phyloP scores from a whole-genome alignment of 2,888 invertebrate species.

The Drosophila paranaensis region DNA sequence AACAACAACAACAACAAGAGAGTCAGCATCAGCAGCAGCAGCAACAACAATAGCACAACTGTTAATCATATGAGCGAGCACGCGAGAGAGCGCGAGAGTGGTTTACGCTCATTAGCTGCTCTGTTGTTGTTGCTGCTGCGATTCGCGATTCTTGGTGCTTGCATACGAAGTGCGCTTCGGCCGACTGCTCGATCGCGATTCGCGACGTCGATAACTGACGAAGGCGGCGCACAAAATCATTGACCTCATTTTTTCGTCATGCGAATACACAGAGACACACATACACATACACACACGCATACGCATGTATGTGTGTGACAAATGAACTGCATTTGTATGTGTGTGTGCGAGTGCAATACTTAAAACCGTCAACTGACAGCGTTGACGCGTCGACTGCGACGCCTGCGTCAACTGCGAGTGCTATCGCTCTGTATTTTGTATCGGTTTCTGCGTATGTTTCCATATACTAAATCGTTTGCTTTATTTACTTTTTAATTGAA shows the following conservation, averaged over 20 bases:
- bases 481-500: slow-evolving; percentile 6
- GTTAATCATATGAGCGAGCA: slow-evolving; percentile 56
- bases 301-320: slow-evolving; percentile 21
- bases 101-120: slow-evolving; percentile 55
- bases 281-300: slow-evolving; percentile 32
- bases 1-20: slow-evolving; percentile 25
- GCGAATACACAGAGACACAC: slow-evolving; percentile 53
- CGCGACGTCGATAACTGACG: slow-evolving; percentile 70
- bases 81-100: slow-evolving; percentile 32
- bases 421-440: slow-evolving; percentile 63
- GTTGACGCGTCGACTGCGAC: slow-evolving; percentile 26
- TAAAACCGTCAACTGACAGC: slow-evolving; percentile 32
- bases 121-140: slow-evolving; percentile 1
- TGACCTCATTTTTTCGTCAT: slow-evolving; percentile 80
- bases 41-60: slow-evolving; percentile 38
- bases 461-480: slow-evolving; percentile 10
- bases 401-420: slow-evolving; percentile 26
- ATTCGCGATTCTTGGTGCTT: slow-evolving; percentile 55
- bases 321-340: slow-evolving; percentile 45
- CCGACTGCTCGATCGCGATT: slow-evolving; percentile 61
- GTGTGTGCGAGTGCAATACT: slow-evolving; percentile 56
- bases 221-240: slow-evolving; percentile 76
- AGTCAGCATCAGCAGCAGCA: slow-evolving; percentile 2
- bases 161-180: slow-evolving; percentile 66
- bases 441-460: slow-evolving; percentile 39